phyloP scores from a whole-genome alignment of 2,888 invertebrate genomes.

The Leptopterna dolabrata region DNA sequence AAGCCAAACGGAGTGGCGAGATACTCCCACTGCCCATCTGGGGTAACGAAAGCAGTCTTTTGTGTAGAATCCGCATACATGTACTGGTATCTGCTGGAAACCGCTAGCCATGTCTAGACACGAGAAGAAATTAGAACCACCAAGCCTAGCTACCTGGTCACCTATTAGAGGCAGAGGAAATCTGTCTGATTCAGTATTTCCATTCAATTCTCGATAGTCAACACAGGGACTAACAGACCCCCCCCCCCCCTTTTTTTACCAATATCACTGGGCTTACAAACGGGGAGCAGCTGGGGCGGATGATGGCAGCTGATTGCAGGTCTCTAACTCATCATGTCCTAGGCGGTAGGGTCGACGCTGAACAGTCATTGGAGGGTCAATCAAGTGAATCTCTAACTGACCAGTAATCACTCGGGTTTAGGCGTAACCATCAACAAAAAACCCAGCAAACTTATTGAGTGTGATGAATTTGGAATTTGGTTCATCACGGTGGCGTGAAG shows the following conservation, averaged over 20 bases:
- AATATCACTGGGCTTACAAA: conserved; percentile 42
- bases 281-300: conserved; percentile 30
- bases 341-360: conserved; percentile 21
- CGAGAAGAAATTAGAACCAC: not conserved
- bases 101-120: conserved; percentile 22
- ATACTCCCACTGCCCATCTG: conserved; percentile 48
- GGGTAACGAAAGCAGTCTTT: not conserved
- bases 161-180: conserved; percentile 28
- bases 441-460: not conserved
- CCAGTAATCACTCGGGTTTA: not conserved
- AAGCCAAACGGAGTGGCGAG: conserved; percentile 38
- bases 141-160: conserved; percentile 37
- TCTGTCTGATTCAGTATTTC: conserved; percentile 3
- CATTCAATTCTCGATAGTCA: conserved; percentile 23
- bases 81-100: conserved; percentile 9
- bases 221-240: not conserved
- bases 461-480: too few relatives aligned
- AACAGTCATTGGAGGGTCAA: conserved; percentile 9
- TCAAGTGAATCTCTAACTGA: not conserved
- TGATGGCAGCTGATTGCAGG: not conserved
- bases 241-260: not conserved
- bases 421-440: not conserved
- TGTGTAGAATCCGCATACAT: conserved; percentile 25
- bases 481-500: too few relatives aligned
- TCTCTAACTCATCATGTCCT: not conserved